phyloP scores from a whole-genome alignment of 2,888 invertebrate species.

The Sphaerolaimus hirsutus region DNA sequence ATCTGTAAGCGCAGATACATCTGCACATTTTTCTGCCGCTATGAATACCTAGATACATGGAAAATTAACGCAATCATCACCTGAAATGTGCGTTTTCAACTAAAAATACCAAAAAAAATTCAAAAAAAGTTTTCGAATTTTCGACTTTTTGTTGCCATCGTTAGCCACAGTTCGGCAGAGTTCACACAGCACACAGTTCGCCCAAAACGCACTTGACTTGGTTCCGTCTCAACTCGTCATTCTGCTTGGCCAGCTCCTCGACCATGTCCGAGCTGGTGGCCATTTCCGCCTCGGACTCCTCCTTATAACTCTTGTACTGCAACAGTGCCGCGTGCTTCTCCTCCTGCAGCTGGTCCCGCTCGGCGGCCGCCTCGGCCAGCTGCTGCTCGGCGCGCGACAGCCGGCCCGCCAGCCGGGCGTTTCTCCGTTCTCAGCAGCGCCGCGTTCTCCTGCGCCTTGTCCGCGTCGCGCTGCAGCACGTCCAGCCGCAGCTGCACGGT shows the following conservation, averaged over 20 bases:
- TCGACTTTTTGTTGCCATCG: too few relatives aligned
- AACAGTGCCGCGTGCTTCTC: not conserved
- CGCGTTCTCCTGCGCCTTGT: not conserved
- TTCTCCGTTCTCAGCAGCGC: not conserved
- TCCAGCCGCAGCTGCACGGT: not conserved
- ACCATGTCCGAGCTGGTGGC: constrained; percentile 17
- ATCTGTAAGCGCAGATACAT: too few relatives aligned
- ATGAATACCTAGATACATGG: too few relatives aligned
- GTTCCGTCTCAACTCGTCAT: constrained; percentile 8
- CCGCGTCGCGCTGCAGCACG: not conserved
- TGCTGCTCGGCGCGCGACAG: not conserved
- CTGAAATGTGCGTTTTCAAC: too few relatives aligned
- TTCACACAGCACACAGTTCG: too few relatives aligned
- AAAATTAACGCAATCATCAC: too few relatives aligned
- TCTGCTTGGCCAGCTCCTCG: constrained; percentile 14
- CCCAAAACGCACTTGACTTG: not conserved
- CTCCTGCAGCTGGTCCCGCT: not conserved
- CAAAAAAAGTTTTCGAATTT: too few relatives aligned
- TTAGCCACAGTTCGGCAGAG: too few relatives aligned
- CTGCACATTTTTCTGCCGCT: too few relatives aligned
- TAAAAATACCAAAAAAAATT: too few relatives aligned
- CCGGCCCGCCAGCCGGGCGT: not conserved
- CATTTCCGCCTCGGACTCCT: constrained; percentile 17
- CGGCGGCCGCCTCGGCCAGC: not conserved
- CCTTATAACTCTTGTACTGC: not conserved